Evolutionary conservation across 2,888 invertebrate species (phyloP), one percentile per base, ranked within the genome.

Genomic region (Julus scandinavius): DNA sequence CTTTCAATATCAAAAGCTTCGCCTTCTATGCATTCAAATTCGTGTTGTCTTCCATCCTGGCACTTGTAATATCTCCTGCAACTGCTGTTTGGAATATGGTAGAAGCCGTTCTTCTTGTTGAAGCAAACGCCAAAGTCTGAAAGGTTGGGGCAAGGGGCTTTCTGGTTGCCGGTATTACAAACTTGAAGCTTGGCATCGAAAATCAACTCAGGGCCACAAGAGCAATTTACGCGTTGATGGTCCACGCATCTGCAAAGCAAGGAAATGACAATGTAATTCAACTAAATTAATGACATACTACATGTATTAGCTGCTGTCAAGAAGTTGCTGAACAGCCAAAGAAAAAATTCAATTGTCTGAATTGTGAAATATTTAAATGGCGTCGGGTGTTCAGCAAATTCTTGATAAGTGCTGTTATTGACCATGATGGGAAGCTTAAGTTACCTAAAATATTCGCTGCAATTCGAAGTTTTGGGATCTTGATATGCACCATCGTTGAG

Each of bases 371-470:
- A 29, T 29, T 29, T 1, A 0, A 29, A 29, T 29, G 29, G 29
- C 29, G 29, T 29, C 29, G 29, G 29, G 29, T 29, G 29, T 29
- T 29, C 29, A 29, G 29, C 29, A 29, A 29, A 29, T 29, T 29
- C 29, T 29, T 29, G 29, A 29, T 29, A 29, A 29, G 0, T 29
- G 29, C 29, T 29, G 29, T 29, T 29, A 29, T 29, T 29, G 29
- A 29, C 29, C 29, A 29, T 29, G 29, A 29, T 29, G 29, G 85
- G 45, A 85, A 49, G 17, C 5, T 20, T 9, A 38, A 38, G 49
- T 87, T 38, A 80, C 87, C 87, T 58, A 20, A 80, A 87, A 29
- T 45, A 87, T 20, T 87, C 72, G 40, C 87, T 87, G 80, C 87
- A 87, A 29, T 87, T 87, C 40, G 17, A 40, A 2, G 87, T 80